A percentile compares a stretch with the other conserved stretches of the same genome.
Conservation (phyloP, 2,797 vertebrate genomes). For the Oryzias dopingdopingensis region DNA sequence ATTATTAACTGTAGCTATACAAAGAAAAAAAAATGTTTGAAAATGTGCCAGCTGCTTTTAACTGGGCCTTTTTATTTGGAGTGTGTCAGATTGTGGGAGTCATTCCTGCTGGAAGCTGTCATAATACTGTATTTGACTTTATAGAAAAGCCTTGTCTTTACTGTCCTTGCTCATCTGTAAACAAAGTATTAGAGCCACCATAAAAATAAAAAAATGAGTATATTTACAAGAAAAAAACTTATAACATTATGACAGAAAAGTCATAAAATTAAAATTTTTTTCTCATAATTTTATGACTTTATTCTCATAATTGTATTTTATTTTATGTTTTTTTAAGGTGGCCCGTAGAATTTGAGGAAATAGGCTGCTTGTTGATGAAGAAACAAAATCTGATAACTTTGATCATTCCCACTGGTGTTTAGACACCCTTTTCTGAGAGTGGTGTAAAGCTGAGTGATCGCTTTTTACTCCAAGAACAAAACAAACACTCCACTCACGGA, state of each 20-base stretch:
- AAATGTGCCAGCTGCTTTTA: neutral
- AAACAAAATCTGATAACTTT: neutral
- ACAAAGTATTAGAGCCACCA: neutral
- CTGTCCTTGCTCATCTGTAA: neutral
- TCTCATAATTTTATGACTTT: too few relatives aligned
- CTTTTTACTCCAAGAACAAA: conserved; percentile 20
- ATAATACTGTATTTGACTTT: conserved; percentile 2
- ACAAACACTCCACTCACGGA: conserved; percentile 32
- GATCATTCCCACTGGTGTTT: conserved; percentile 4
- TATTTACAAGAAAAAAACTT: neutral
- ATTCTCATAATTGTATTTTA: too few relatives aligned
- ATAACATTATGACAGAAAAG: too few relatives aligned
- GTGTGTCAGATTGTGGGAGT: neutral
- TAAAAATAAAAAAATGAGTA: too few relatives aligned
- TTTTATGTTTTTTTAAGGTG: too few relatives aligned
- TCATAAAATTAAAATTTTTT: too few relatives aligned
- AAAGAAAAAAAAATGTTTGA: neutral
- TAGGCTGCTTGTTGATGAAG: neutral
- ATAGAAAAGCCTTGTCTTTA: neutral
- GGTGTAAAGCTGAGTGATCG: conserved; percentile 4
- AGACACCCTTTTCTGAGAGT: conserved; percentile 8
- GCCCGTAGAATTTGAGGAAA: neutral
- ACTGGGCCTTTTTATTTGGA: neutral
- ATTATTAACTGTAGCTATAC: neutral
- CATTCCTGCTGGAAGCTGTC: neutral